Percentiles rank a stretch among this genome's conserved stretches.
phyloP scores from a whole-genome alignment of 2,888 invertebrate species.

The Andrena hattorfiana region DNA sequence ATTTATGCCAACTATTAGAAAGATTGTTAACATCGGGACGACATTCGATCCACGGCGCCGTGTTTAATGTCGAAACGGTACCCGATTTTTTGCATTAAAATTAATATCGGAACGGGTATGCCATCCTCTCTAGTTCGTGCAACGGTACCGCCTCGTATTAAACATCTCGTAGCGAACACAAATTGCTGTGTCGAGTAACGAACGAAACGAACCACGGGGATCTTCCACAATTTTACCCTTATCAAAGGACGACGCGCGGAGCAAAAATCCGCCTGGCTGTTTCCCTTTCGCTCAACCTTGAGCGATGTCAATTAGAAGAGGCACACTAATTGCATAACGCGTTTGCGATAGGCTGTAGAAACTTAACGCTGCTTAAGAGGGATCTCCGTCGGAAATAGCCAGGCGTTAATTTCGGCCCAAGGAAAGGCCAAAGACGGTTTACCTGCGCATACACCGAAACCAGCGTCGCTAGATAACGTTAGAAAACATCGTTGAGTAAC shows the following conservation, averaged over 20 bases:
- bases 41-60: not conserved
- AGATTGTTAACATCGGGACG: too few relatives aligned
- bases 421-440: conserved; percentile 58
- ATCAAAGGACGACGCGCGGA: not conserved
- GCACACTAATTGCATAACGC: conserved; percentile 66
- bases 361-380: conserved; percentile 49
- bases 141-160: not conserved
- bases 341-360: conserved; percentile 33
- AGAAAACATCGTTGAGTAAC: not conserved
- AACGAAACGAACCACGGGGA: not conserved
- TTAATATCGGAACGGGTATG: conserved; percentile 1
- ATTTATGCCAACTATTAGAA: too few relatives aligned
- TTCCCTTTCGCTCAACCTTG: conserved; percentile 60
- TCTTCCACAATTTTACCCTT: not conserved
- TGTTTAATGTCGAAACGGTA: conserved; percentile 17
- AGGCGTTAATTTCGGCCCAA: conserved; percentile 63
- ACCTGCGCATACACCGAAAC: not conserved
- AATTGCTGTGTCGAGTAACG: not conserved
- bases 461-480: conserved; percentile 1
- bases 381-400: conserved; percentile 25
- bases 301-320: conserved; percentile 64
- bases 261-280: conserved; percentile 5
- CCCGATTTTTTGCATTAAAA: conserved; percentile 9
- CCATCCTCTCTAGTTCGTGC: not conserved
- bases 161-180: not conserved